Base-by-base conservation (phyloP, 2,888 invertebrate species). In the Diarsia rubi region DNA sequence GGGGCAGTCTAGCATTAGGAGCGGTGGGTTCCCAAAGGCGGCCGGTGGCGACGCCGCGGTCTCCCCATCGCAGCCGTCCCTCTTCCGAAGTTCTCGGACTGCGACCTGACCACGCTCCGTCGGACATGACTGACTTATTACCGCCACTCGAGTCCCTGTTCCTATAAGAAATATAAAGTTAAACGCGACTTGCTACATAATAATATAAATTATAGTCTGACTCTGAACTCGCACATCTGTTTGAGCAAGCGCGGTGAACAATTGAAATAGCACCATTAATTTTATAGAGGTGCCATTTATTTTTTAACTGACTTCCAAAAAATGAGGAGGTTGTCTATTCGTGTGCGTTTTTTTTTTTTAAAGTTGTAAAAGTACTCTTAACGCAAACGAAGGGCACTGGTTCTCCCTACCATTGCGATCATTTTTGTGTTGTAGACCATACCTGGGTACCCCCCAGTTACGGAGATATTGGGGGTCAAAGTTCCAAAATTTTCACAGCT, bases 1-100 rank as follows among this genome's bases (percentile, higher is more conserved):
- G 96, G 75, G 97, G 97, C 67, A 97, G 90, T 82, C 97, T 92
- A 49, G 94, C 96, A 67, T 93, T 96, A 6, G 96, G 96, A 11
- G 94, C 94, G 37, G 96, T 95, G 42, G 97, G 97, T 86, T 97
- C 97, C 98, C 98, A 98, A 52, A 98, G 97, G 73, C 97, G 97
- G 21, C 97, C 97, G 3, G 97, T 97, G 63, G 97, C 97, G 47
- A 97, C 97, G 2, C 97, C 97, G 75, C 97, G 97, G 92, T 98
- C 98, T 16, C 98, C 98, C 98, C 98, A 98, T 83, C 98, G 97
- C 1, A 97, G 97, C 5, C 98, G 96, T 47, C 98, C 98, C 81
- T 97, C 97, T 77, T 97, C 97, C 21, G 92, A 93, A 0, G 93
- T 92, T 4, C 94, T 89, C 3, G 94, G 93, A 75, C 94, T 96